phyloP scores from a whole-genome alignment of 2,797 vertebrate genomes.

The Chelmon rostratus region DNA sequence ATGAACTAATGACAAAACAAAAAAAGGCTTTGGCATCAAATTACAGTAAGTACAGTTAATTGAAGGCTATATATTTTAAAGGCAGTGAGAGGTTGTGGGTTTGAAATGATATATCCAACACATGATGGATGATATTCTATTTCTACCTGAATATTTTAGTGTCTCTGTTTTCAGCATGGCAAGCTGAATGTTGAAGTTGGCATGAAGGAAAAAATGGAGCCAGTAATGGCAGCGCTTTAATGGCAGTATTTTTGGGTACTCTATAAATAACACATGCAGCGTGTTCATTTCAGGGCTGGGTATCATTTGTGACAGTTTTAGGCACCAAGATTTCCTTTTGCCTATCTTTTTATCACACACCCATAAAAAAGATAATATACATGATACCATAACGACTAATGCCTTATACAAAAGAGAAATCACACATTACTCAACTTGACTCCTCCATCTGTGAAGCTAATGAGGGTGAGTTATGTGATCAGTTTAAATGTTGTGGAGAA shows the following conservation, averaged over 20 bases:
- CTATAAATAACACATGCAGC: slow-evolving; percentile 12
- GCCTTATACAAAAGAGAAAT: slow-evolving; percentile 21
- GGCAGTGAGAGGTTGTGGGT: not conserved
- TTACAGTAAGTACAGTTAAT: slow-evolving; percentile 15
- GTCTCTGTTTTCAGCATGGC: slow-evolving; percentile 4
- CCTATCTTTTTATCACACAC: not conserved
- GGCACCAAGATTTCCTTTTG: not conserved
- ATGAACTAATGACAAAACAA: slow-evolving; percentile 9
- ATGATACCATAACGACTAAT: not conserved
- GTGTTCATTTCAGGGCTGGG: slow-evolving; percentile 3
- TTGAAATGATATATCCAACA: not conserved
- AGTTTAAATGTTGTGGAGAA: slow-evolving; percentile 50
- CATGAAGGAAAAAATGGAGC: slow-evolving; percentile 3
- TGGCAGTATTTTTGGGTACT: slow-evolving; percentile 3
- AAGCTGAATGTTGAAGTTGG: not conserved
- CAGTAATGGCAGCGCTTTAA: slow-evolving; percentile 15
- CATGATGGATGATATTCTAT: not conserved
- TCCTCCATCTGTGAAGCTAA: slow-evolving; percentile 47
- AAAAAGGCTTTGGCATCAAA: not conserved
- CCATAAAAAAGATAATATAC: not conserved
- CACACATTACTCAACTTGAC: slow-evolving; percentile 39
- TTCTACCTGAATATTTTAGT: slow-evolving; percentile 21
- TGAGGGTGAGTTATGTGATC: slow-evolving; percentile 59
- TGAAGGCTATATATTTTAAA: slow-evolving; percentile 11
- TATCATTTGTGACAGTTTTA: slow-evolving; percentile 3